Conservation (phyloP, 2,888 invertebrate species). For the Cataglyphis cursor region DNA sequence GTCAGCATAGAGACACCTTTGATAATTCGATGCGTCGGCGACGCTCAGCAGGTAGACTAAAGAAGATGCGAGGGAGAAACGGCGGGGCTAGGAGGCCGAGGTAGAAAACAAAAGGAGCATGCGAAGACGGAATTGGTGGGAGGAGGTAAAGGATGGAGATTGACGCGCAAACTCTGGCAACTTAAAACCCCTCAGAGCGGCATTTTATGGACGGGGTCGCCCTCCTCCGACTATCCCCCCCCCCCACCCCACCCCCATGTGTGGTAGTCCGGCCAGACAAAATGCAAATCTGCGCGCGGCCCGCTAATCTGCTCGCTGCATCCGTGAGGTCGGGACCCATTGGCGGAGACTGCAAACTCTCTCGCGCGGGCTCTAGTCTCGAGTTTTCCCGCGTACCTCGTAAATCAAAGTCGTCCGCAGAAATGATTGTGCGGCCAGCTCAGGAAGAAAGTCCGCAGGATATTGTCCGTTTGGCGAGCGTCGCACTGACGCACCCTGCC, state of each 20-base stretch:
- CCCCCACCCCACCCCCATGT: constrained; percentile 58
- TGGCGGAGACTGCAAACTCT: constrained; percentile 75
- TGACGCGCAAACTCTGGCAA: constrained; percentile 72
- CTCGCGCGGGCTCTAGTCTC: constrained; percentile 51
- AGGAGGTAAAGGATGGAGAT: constrained; percentile 63
- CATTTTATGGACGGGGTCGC: constrained; percentile 81
- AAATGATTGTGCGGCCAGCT: constrained; percentile 13
- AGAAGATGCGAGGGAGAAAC: constrained; percentile 52
- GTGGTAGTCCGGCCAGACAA: constrained; percentile 78
- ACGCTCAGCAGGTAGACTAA: constrained; percentile 72
- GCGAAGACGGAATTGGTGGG: constrained; percentile 58
- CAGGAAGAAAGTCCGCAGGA: constrained; percentile 31
- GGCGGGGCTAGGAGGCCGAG: constrained; percentile 60
- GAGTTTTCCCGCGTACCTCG: constrained; percentile 61
- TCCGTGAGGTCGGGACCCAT: constrained; percentile 83
- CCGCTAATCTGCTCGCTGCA: constrained; percentile 85
- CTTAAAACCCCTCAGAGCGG: constrained; percentile 66
- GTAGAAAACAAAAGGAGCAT: constrained; percentile 67
- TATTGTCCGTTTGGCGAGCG: constrained; percentile 29
- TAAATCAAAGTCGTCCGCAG: constrained; percentile 43
- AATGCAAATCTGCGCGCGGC: constrained; percentile 83
- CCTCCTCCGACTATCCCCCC: constrained; percentile 49
- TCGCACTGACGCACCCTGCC: constrained; percentile 50
- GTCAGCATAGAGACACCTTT: constrained; percentile 66
- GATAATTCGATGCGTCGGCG: constrained; percentile 76